A percentile compares a stretch with the other conserved stretches of the same genome.
phyloP scores from a whole-genome alignment of 1,140 invertebrate species.

The Bemisia tabaci region DNA sequence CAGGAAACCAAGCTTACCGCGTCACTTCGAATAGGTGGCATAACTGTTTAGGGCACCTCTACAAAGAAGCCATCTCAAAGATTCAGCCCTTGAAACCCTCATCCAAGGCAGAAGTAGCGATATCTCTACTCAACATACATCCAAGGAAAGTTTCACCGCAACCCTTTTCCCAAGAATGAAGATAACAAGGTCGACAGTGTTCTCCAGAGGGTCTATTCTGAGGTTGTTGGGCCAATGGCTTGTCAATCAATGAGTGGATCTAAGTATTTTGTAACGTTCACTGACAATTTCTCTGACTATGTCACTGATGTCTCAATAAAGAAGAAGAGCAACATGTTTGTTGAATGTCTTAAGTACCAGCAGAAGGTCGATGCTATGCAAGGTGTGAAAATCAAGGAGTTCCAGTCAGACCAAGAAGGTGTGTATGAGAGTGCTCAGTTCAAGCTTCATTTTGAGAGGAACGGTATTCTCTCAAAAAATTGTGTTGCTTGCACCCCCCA shows the following conservation, averaged over 20 bases:
- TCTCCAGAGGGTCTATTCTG: slow-evolving; percentile 7
- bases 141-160: neutral
- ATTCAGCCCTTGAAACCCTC: neutral
- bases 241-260: neutral
- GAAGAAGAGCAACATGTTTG: slow-evolving; percentile 9
- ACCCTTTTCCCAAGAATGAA: neutral
- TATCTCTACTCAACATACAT: neutral
- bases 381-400: slow-evolving; percentile 12
- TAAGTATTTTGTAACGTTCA: slow-evolving; percentile 10
- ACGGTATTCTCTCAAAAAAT: slow-evolving; percentile 3
- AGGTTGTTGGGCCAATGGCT: slow-evolving; percentile 11
- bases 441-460: neutral
- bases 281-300: slow-evolving; percentile 12
- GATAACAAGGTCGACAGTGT: neutral
- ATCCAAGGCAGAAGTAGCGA: neutral
- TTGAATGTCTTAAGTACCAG: slow-evolving; percentile 8
- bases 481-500: slow-evolving; percentile 26
- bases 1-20: too few relatives aligned
- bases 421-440: slow-evolving; percentile 1
- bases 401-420: slow-evolving; percentile 8
- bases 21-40: neutral
- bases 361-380: slow-evolving; percentile 6
- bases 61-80: neutral
- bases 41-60: neutral
- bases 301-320: slow-evolving; percentile 2